These are phyloP conservation scores for Mus spicilegus DNA, from an alignment of 2,113 vertebrate genomes.

Conservation along the genomic window DNA sequence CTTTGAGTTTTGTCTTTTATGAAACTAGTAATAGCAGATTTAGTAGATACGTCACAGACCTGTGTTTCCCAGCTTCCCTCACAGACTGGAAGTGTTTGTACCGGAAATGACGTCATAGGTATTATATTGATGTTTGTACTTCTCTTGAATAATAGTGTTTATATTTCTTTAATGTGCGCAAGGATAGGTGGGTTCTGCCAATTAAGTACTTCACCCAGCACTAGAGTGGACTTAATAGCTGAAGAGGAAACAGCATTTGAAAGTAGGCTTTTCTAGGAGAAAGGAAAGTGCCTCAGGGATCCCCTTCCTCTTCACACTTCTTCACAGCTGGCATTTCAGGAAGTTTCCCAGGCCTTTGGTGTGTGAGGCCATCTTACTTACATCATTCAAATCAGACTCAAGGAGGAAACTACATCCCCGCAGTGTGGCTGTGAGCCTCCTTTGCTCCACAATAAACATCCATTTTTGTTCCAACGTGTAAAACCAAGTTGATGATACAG, in stretches of 20 bases:
- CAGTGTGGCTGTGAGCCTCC: not conserved
- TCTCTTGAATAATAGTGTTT: not conserved
- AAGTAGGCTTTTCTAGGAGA: not conserved
- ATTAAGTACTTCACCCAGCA: not conserved
- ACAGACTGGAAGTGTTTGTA: not conserved
- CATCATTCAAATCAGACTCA: not conserved
- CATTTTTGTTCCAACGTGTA: not conserved
- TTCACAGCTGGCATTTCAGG: not conserved
- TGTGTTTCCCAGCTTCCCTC: not conserved
- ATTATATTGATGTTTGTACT: not conserved
- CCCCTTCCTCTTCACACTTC: not conserved
- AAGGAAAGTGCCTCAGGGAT: not conserved
- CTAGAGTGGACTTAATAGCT: not conserved
- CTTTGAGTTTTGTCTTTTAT: slow-evolving; percentile 20
- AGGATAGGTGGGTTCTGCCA: not conserved
- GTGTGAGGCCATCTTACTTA: not conserved
- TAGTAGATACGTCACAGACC: not conserved
- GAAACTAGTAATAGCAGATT: slow-evolving; percentile 3
- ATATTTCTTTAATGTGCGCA: not conserved
- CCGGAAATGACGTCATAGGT: slow-evolving; percentile 3
- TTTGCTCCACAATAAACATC: not conserved
- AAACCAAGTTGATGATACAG: not conserved
- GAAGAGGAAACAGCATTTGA: not conserved
- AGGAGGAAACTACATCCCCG: not conserved
- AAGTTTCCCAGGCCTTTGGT: not conserved